Evolutionary conservation across 2,888 invertebrate genomes (phyloP).

Genomic region (Piscicola geometra): DNA sequence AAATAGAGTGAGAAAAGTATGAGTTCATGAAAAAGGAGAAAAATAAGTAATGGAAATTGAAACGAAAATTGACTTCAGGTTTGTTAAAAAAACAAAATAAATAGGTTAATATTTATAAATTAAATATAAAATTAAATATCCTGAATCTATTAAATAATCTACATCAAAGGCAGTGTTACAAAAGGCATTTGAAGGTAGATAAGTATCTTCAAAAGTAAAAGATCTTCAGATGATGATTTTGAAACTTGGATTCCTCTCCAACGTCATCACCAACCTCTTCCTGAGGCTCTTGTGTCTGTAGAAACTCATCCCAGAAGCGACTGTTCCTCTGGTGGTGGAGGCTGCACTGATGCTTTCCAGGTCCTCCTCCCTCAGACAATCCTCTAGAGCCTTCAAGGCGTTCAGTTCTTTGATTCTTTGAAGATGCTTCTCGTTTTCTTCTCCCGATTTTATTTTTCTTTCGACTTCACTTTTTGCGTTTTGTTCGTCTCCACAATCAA

Average conservation of each 20-base stretch:
- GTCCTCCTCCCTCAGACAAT: conserved; percentile 18
- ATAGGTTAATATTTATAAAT: no score
- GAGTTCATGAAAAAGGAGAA: no score
- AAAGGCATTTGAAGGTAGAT: neutral
- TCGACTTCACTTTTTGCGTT: neutral
- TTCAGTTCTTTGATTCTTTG: neutral
- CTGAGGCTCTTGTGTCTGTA: conserved; percentile 30
- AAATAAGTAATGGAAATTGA: no score
- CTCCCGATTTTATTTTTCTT: neutral
- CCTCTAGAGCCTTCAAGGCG: conserved; percentile 23
- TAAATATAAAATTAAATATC: no score
- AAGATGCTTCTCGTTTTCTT: no score
- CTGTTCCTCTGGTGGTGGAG: neutral
- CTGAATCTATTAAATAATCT: no score
- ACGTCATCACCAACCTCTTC: conserved; percentile 13
- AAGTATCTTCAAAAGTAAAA: neutral
- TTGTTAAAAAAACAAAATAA: no score
- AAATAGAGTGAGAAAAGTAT: no score
- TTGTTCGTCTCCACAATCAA: neutral
- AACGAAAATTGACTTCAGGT: no score
- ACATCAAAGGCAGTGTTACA: no score
- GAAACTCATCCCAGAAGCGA: neutral
- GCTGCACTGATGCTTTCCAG: neutral
- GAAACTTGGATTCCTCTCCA: conserved; percentile 30
- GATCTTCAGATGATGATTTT: conserved; percentile 28